Percentiles rank a stretch among this genome's conserved stretches.
Evolutionary conservation across 2,888 invertebrate genomes (phyloP).

Genomic region (Anoncus sp.): DNA sequence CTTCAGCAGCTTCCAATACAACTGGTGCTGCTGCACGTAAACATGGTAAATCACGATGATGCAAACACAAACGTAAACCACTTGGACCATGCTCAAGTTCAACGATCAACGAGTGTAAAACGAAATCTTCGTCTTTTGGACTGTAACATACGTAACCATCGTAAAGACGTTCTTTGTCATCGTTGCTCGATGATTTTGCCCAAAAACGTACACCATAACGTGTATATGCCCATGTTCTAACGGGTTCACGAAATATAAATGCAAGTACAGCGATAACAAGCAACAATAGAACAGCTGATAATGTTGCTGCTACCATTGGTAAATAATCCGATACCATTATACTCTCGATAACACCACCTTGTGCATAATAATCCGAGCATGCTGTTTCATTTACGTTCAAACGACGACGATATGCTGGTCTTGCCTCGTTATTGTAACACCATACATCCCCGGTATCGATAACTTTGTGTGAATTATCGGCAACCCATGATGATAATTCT

Average conservation of each 20-base stretch:
- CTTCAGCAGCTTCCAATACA: slow-evolving; percentile 94
- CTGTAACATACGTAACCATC: slow-evolving; percentile 98
- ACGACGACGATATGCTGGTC: slow-evolving; percentile 90
- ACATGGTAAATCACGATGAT: slow-evolving; percentile 92
- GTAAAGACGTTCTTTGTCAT: slow-evolving; percentile 93
- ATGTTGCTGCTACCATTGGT: slow-evolving; percentile 92
- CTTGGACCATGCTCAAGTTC: slow-evolving; percentile 93
- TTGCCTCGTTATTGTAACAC: slow-evolving; percentile 91
- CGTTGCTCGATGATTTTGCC: slow-evolving; percentile 88
- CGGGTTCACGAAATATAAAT: slow-evolving; percentile 93
- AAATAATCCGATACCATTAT: slow-evolving; percentile 93
- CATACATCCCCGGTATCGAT: slow-evolving; percentile 91
- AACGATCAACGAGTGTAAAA: slow-evolving; percentile 92
- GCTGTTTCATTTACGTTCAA: slow-evolving; percentile 93
- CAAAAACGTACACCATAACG: slow-evolving; percentile 94
- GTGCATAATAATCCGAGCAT: slow-evolving; percentile 94
- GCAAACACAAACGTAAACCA: slow-evolving; percentile 93
- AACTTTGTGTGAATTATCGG: slow-evolving; percentile 92
- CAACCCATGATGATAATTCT: slow-evolving; percentile 92
- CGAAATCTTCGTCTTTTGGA: slow-evolving; percentile 95
- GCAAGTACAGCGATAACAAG: slow-evolving; percentile 90
- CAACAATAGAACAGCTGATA: slow-evolving; percentile 91
- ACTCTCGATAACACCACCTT: slow-evolving; percentile 92
- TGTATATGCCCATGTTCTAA: slow-evolving; percentile 94
- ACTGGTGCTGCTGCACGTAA: slow-evolving; percentile 90